A percentile compares a stretch with the other conserved stretches of the same genome.
These are phyloP conservation scores for Drosophila pallidifrons DNA, from an alignment of 1,140 invertebrate species.

Conservation along the genomic window DNA sequence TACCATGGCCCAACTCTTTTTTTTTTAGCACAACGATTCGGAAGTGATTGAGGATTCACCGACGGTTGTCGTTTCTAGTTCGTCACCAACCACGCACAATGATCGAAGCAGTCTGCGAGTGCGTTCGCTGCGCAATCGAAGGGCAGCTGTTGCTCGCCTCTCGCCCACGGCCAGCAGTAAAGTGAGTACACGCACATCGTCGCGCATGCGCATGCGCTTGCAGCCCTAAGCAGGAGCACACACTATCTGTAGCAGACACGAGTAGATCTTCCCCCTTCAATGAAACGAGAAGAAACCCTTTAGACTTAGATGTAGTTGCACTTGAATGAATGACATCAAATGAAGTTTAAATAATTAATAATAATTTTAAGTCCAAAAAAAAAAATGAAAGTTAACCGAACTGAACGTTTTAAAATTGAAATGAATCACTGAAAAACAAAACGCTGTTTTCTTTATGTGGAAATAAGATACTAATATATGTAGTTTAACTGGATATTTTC, in stretches of 20 bases:
- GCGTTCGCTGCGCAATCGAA: conserved; percentile 55
- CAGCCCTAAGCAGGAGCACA: conserved; percentile 58
- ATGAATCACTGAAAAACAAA: conserved; percentile 14
- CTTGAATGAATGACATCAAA: not conserved
- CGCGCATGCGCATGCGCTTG: conserved; percentile 47
- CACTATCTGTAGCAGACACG: not conserved
- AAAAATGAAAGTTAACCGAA: conserved; percentile 3
- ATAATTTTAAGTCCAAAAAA: not conserved
- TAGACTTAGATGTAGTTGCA: conserved; percentile 16
- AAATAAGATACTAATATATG: not conserved
- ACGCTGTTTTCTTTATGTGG: conserved; percentile 31
- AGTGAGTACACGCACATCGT: conserved; percentile 63
- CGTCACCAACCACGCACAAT: not conserved
- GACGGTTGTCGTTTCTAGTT: conserved; percentile 26
- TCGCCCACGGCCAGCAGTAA: conserved; percentile 48
- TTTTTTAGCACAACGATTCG: conserved; percentile 51
- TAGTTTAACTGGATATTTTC: not conserved
- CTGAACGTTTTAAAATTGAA: conserved; percentile 26
- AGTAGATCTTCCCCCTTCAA: conserved; percentile 8
- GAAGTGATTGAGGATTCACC: conserved; percentile 68
- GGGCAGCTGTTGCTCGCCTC: conserved; percentile 12
- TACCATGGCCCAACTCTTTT: not conserved
- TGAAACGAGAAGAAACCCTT: not conserved
- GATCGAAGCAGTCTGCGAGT: conserved; percentile 43
- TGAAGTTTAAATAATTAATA: not conserved